A percentile compares a stretch with the other conserved stretches of the same genome.
Evolutionary conservation across 2,797 vertebrate genomes (phyloP).

Genomic region (Steatocranus sp.): DNA sequence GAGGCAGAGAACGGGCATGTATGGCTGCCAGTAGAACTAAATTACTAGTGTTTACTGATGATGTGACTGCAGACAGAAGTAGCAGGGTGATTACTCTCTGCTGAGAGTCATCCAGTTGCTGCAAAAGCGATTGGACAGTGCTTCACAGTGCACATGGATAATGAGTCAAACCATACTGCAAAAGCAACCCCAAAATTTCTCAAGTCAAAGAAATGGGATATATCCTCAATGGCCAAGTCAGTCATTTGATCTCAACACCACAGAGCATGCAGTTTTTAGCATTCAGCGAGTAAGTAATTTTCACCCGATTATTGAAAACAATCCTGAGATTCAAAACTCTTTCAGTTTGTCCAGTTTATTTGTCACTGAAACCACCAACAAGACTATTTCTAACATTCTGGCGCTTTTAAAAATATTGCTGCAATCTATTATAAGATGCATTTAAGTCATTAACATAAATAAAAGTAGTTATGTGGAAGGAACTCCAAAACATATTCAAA

Average conservation of each 20-base stretch:
- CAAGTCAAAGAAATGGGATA: background rate
- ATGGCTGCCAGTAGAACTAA: background rate
- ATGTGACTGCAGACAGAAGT: background rate
- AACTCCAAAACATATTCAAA: background rate
- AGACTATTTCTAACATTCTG: background rate
- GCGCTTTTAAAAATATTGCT: background rate
- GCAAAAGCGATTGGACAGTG: background rate
- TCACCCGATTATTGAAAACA: background rate
- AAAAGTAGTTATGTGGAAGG: background rate
- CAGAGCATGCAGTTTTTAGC: background rate
- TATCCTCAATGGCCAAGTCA: background rate
- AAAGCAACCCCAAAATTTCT: background rate
- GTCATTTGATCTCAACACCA: background rate
- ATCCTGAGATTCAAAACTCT: background rate
- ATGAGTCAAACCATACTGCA: background rate
- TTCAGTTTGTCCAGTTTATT: background rate
- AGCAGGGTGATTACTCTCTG: background rate
- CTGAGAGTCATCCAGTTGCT: background rate
- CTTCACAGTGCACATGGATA: background rate
- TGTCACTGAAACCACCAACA: background rate
- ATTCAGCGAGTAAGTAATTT: background rate
- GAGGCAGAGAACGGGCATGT: background rate
- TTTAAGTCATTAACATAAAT: background rate
- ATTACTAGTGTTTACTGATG: background rate
- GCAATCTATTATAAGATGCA: background rate